A percentile compares a stretch with the other conserved stretches of the same genome.
phyloP scores from a whole-genome alignment of 2,888 invertebrate species.

The Aphidius colemani region DNA sequence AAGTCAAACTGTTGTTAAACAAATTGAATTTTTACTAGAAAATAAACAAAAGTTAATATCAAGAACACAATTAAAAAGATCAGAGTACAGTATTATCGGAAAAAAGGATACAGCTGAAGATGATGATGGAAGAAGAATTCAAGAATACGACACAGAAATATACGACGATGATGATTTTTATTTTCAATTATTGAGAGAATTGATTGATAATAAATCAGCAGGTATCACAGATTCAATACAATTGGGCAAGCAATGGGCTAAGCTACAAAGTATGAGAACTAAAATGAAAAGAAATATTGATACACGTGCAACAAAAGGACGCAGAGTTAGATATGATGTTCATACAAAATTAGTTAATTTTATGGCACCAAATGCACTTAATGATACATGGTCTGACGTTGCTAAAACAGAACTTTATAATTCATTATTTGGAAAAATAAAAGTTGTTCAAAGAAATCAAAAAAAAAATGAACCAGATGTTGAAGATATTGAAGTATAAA shows the following conservation, averaged over 20 bases:
- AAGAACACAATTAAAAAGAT: constrained; percentile 79
- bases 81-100: constrained; percentile 73
- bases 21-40: constrained; percentile 83
- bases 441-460: constrained; percentile 32
- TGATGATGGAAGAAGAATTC: constrained; percentile 56
- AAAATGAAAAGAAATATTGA: constrained; percentile 94
- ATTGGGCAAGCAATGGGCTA: constrained; percentile 87
- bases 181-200: constrained; percentile 86
- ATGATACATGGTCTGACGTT: constrained; percentile 73
- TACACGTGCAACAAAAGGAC: constrained; percentile 91
- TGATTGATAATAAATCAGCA: constrained; percentile 89
- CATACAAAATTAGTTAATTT: constrained; percentile 87
- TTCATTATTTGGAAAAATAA: constrained; percentile 76
- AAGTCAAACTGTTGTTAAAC: constrained; percentile 71
- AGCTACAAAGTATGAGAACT: constrained; percentile 86
- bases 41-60: constrained; percentile 78
- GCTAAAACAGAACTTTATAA: constrained; percentile 80
- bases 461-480: constrained; percentile 5
- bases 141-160: constrained; percentile 78
- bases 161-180: constrained; percentile 98
- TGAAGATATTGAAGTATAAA: background rate
- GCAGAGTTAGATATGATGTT: constrained; percentile 84
- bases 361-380: constrained; percentile 79
- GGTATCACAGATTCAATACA: constrained; percentile 83
- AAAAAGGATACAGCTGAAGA: constrained; percentile 54